These are phyloP conservation scores for Xanthorhoe spadicearia DNA, from an alignment of 2,888 invertebrate genomes.

Conservation along the genomic window DNA sequence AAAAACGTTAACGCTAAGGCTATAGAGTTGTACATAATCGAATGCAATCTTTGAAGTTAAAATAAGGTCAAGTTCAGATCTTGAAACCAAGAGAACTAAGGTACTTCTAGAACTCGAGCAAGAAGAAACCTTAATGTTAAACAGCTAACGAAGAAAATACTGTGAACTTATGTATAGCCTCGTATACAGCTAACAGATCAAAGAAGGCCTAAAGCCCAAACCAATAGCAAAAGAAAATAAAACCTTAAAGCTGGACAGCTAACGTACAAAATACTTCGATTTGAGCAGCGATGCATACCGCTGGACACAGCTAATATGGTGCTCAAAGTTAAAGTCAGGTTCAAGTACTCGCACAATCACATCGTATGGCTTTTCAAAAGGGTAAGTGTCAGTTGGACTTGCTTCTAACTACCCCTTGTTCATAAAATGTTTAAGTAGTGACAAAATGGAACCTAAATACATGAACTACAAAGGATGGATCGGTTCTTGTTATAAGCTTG, in stretches of 20 bases:
- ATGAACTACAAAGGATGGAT: too few relatives aligned
- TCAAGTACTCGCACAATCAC: constrained; percentile 85
- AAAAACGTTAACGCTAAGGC: background rate
- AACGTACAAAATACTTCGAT: constrained; percentile 63
- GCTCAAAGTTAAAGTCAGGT: constrained; percentile 83
- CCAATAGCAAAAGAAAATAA: constrained; percentile 17
- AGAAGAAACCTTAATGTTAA: background rate
- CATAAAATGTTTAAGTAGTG: background rate
- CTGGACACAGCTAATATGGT: constrained; percentile 81
- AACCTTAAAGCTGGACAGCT: constrained; percentile 21
- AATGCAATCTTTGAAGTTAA: constrained; percentile 2
- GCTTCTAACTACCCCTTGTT: background rate
- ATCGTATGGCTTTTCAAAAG: constrained; percentile 85
- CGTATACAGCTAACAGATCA: background rate
- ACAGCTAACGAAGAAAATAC: background rate
- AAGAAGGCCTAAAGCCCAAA: constrained; percentile 2
- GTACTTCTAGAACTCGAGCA: background rate
- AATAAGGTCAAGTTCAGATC: constrained; percentile 21
- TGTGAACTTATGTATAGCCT: background rate
- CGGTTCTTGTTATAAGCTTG: too few relatives aligned
- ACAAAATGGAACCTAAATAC: too few relatives aligned
- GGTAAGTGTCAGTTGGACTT: constrained; percentile 67
- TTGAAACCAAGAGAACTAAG: background rate
- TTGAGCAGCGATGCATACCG: constrained; percentile 74
- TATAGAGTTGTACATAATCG: background rate